A percentile compares a stretch with the other conserved stretches of the same genome.
These are phyloP conservation scores for Marmota monax DNA, from an alignment of 2,113 vertebrate species.

Conservation along the genomic window DNA sequence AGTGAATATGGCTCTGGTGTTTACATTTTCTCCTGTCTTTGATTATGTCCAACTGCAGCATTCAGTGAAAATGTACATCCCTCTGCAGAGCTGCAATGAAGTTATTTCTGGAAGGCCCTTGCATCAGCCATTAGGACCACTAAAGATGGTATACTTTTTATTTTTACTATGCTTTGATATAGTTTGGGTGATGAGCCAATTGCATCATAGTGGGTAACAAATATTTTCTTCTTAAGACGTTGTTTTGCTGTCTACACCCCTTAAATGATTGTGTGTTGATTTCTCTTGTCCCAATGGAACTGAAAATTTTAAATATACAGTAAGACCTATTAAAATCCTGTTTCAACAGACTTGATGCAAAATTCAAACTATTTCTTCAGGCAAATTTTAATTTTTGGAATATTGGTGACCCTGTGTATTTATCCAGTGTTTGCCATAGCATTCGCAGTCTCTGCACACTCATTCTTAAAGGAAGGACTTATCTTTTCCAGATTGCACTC, in stretches of 20 bases:
- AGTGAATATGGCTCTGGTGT: background rate
- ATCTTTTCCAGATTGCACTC: background rate
- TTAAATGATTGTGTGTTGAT: background rate
- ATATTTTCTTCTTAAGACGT: background rate
- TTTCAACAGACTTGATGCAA: background rate
- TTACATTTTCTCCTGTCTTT: background rate
- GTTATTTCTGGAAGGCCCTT: background rate
- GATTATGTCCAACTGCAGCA: background rate
- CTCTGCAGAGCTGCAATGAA: background rate
- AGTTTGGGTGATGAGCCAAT: background rate
- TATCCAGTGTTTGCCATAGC: constrained; percentile 26
- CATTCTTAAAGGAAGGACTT: background rate
- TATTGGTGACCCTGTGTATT: constrained; percentile 20
- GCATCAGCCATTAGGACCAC: background rate
- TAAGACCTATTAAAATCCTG: background rate
- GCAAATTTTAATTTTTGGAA: background rate
- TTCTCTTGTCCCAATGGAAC: background rate
- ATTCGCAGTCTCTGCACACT: constrained; percentile 18
- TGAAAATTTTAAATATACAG: background rate
- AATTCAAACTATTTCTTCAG: background rate
- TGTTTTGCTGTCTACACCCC: background rate
- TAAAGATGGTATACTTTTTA: background rate
- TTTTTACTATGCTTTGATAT: background rate
- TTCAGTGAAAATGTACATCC: background rate
- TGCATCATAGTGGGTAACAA: background rate